Percentiles rank a stretch among this genome's conserved stretches.
Evolutionary conservation across 2,888 invertebrate species (phyloP).

Genomic region (Lochmaea capreae): DNA sequence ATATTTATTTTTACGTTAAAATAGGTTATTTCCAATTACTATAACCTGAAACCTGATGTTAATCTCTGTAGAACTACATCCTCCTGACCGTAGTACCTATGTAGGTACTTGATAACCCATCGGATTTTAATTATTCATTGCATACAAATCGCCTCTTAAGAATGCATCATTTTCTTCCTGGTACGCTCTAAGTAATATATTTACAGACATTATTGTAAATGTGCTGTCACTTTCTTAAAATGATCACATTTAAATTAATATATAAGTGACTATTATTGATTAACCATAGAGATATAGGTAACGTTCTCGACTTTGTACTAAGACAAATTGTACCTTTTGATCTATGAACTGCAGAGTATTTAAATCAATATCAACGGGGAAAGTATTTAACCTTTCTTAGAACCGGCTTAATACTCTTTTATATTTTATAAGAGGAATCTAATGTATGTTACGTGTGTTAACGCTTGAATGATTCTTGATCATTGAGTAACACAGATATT

Average conservation of each 20-base stretch:
- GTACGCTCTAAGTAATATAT: slow-evolving; percentile 6
- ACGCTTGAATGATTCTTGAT: neutral
- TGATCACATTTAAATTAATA: slow-evolving; percentile 23
- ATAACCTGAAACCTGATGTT: neutral
- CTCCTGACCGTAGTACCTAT: neutral
- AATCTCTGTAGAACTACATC: neutral
- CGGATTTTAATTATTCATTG: neutral
- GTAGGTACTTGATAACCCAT: slow-evolving; percentile 22
- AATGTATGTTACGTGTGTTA: too few species aligned
- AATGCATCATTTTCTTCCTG: slow-evolving; percentile 2
- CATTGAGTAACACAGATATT: too few species aligned
- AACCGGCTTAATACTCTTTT: neutral
- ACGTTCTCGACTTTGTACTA: slow-evolving; percentile 2
- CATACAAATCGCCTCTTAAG: neutral
- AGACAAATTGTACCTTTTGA: slow-evolving; percentile 23
- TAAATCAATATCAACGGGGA: slow-evolving; percentile 1
- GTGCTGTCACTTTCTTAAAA: slow-evolving; percentile 26
- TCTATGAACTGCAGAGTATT: slow-evolving; percentile 4
- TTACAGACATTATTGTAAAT: slow-evolving; percentile 22
- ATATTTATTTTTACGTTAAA: too few species aligned
- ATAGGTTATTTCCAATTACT: too few species aligned
- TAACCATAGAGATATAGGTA: slow-evolving; percentile 1
- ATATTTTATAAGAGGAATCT: neutral
- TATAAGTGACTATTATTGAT: slow-evolving; percentile 28
- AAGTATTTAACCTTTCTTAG: neutral